Evolutionary conservation across 2,113 vertebrate species (phyloP), one percentile per base, ranked within the genome.

Genomic region (Syrmaticus mikado): DNA sequence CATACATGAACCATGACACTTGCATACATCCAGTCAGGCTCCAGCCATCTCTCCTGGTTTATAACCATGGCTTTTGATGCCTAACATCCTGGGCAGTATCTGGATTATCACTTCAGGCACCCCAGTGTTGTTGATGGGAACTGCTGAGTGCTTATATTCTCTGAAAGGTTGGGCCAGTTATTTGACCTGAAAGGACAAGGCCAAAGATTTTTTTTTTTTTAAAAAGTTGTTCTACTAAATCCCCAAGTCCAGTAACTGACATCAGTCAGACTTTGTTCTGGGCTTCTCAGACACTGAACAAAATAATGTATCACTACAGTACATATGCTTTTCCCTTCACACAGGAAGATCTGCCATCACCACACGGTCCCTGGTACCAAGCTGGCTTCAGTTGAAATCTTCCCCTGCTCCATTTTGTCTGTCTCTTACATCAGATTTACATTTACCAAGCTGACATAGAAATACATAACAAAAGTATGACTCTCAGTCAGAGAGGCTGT

Each of bases 281-380:
- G 21, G 25, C 53, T 78, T 82, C 46, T 77, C 24, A 30, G 53
- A 57, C 36, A 58, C 10, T 10, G 14, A 25, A 10, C 4, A 72
- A 52, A 94, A 41, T 62, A 36, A 67, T 45, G 25, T 52, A 28
- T 21, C 41, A 24, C 16, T 43, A 30, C 22, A 27, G 21, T 64
- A 13, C 30, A 38, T 52, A 11, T 46, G 15, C 20, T 28, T 84
- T n/a, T 19, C 32, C 0, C 0, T 38, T n/a, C 8, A 2, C 52
- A 30, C 3, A 36, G 41, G 20, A 57, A 52, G 74, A 80, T 19
- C 1, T 2, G 0, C 14, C 0, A 0, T 13, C 36, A n/a, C 0
- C 3, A n/a, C 41, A 67, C 6, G 18, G 17, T 57, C 34, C 32
- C 66, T 5, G 0, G 8, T 6, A 1, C 1, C 1, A 40, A 64